Percentiles rank a stretch among this genome's conserved stretches.
phyloP scores from a whole-genome alignment of 2,888 invertebrate genomes.

The Mythimna lalbum region DNA sequence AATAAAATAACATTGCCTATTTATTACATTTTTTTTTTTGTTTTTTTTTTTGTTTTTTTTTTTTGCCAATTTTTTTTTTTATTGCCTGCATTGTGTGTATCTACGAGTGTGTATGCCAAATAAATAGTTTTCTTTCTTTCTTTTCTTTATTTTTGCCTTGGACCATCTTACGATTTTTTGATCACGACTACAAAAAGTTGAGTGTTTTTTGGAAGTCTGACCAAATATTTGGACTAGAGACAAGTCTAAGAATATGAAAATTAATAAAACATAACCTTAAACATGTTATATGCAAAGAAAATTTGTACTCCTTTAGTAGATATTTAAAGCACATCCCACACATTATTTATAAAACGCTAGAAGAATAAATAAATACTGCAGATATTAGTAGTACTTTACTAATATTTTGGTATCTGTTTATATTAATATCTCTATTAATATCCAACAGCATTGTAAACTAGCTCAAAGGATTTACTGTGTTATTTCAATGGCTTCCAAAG shows the following conservation, averaged over 20 bases:
- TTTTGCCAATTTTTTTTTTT: too few species aligned
- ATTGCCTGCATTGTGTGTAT: too few species aligned
- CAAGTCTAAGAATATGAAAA: not conserved
- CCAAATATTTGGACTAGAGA: not conserved
- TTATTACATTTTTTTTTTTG: too few species aligned
- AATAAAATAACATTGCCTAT: not conserved
- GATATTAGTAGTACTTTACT: too few species aligned
- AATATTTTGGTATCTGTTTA: not conserved
- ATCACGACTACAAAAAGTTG: not conserved
- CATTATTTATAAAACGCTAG: too few species aligned
- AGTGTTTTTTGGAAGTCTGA: not conserved
- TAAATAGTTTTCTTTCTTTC: too few species aligned
- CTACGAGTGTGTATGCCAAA: too few species aligned
- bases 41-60: too few species aligned
- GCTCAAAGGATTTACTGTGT: not conserved
- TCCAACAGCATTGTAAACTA: conserved; percentile 12
- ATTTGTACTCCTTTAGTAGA: not conserved
- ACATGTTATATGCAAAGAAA: not conserved
- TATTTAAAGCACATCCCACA: not conserved
- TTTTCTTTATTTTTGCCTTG: not conserved
- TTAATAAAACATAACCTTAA: not conserved
- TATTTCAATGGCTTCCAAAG: conserved; percentile 15
- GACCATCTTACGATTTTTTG: not conserved
- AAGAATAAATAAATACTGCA: too few species aligned
- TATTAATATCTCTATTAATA: not conserved